Percentiles rank a stretch among this genome's conserved stretches.
Evolutionary conservation across 2,113 vertebrate species (phyloP).

Genomic region (Anolis carolinensis): DNA sequence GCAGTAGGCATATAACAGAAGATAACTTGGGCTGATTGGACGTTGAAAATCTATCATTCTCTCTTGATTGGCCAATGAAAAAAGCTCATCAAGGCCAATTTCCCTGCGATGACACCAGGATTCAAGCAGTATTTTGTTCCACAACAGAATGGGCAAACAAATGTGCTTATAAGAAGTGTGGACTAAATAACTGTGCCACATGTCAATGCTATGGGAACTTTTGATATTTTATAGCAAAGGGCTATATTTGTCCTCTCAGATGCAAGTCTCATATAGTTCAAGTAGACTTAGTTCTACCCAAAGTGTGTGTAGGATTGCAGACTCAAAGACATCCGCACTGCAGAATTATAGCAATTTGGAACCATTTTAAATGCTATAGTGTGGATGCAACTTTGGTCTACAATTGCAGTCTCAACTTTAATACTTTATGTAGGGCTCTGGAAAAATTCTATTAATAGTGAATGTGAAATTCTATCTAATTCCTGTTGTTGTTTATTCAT

Average conservation of each 20-base stretch:
- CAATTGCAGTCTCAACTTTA: neutral
- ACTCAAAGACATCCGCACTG: too few species aligned
- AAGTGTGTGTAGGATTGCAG: too few species aligned
- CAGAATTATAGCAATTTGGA: too few species aligned
- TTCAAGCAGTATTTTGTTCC: neutral
- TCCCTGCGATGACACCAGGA: neutral
- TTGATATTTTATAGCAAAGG: neutral
- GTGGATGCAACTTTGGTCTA: neutral
- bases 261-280: neutral
- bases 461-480: neutral
- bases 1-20: conserved; percentile 42
- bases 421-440: neutral
- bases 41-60: conserved; percentile 29
- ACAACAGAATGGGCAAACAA: neutral
- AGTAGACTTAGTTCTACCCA: neutral
- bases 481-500: too few species aligned
- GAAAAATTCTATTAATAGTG: neutral
- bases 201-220: neutral
- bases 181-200: neutral
- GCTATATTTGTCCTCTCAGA: neutral
- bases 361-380: too few species aligned
- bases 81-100: neutral
- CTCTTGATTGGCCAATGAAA: neutral
- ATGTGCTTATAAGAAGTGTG: neutral
- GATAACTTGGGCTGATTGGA: conserved; percentile 35